phyloP scores from a whole-genome alignment of 2,888 invertebrate species.

The Girardia tigrina region DNA sequence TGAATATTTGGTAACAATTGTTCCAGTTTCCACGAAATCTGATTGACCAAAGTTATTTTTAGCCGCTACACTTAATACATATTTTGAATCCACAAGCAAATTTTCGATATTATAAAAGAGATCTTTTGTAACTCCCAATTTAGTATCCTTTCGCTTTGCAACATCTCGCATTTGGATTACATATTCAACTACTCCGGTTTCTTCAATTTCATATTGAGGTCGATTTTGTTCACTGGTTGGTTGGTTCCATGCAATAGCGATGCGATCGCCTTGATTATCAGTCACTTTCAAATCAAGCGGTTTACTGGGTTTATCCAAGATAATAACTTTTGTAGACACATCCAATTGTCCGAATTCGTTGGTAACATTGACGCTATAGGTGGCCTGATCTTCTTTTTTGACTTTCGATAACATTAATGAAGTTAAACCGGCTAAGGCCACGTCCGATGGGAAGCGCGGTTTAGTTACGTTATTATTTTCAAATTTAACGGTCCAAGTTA shows the following conservation, averaged over 20 bases:
- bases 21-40: conserved; percentile 36
- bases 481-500: conserved; percentile 38
- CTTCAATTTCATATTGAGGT: background rate
- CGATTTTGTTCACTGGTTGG: conserved; percentile 29
- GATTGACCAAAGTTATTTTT: conserved; percentile 35
- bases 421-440: conserved; percentile 40
- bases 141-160: conserved; percentile 25
- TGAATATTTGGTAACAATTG: conserved; percentile 28
- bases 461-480: background rate
- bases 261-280: conserved; percentile 38
- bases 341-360: conserved; percentile 28
- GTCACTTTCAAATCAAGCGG: conserved; percentile 43
- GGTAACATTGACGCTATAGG: conserved; percentile 29
- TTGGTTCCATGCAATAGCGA: conserved; percentile 31
- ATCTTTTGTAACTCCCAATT: background rate
- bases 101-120: conserved; percentile 9
- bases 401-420: conserved; percentile 39
- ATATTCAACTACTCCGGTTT: conserved; percentile 26
- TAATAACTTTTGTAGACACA: conserved; percentile 30
- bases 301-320: conserved; percentile 44
- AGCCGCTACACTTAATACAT: conserved; percentile 34
- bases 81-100: conserved; percentile 32
- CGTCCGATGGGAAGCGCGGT: conserved; percentile 32
- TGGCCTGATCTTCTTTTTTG: conserved; percentile 38
- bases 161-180: conserved; percentile 31